These are phyloP conservation scores for Scomber japonicus DNA, from an alignment of 2,113 vertebrate species.

Conservation along the genomic window DNA sequence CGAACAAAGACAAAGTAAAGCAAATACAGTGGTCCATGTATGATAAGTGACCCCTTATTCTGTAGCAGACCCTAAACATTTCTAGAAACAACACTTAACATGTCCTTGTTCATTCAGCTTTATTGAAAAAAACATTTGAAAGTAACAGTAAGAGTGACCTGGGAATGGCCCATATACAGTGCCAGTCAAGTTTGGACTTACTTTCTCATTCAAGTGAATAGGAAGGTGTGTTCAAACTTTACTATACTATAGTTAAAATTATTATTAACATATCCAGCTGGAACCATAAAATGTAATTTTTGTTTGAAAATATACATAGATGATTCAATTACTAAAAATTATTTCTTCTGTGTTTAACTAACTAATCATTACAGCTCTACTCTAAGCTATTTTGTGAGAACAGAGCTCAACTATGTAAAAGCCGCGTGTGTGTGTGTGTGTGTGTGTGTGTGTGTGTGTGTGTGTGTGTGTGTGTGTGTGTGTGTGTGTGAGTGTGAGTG, in stretches of 20 bases:
- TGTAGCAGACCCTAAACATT: neutral
- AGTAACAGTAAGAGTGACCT: neutral
- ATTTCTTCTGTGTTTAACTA: too few species aligned
- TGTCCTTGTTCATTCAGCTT: neutral
- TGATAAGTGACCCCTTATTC: slow-evolving; percentile 3
- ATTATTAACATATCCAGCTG: too few species aligned
- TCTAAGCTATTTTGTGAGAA: slow-evolving; percentile 9
- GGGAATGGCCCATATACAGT: neutral
- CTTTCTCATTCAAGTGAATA: too few species aligned
- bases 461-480: slow-evolving; percentile 7
- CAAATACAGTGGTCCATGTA: neutral
- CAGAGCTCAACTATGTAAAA: slow-evolving; percentile 12
- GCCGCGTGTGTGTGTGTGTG: slow-evolving; percentile 1
- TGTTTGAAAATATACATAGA: too few species aligned
- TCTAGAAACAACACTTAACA: neutral
- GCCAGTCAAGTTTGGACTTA: too few species aligned
- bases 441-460: slow-evolving; percentile 14
- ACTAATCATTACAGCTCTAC: neutral
- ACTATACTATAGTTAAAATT: neutral
- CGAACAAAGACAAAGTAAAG: too few species aligned
- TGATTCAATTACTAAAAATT: too few species aligned
- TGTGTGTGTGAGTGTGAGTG: slow-evolving; percentile 4
- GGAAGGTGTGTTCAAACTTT: too few species aligned
- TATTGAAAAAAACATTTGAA: neutral
- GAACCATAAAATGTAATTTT: too few species aligned